phyloP scores from a whole-genome alignment of 1,140 invertebrate genomes.

The Scaptomyza hsui region DNA sequence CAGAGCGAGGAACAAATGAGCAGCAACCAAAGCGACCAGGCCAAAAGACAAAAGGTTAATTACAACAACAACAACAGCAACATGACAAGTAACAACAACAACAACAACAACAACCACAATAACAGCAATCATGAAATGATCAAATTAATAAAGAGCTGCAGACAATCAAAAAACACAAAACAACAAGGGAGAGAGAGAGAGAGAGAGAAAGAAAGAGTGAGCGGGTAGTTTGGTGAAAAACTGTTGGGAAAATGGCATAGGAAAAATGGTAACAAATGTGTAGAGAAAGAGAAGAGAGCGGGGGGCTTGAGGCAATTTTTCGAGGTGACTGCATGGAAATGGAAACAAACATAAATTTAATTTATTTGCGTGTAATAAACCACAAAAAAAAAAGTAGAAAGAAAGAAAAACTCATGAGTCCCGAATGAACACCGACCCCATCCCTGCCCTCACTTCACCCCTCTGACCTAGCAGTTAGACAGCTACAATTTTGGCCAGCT shows the following conservation, averaged over 20 bases:
- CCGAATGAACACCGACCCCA: slow-evolving; percentile 1
- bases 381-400: slow-evolving; percentile 49
- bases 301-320: background rate
- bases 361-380: slow-evolving; percentile 82
- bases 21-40: slow-evolving; percentile 33
- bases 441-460: slow-evolving; percentile 6
- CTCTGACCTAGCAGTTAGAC: slow-evolving; percentile 29
- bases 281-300: background rate
- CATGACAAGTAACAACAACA: slow-evolving; percentile 23
- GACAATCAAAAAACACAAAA: slow-evolving; percentile 57
- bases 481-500: slow-evolving; percentile 67
- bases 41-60: slow-evolving; percentile 78
- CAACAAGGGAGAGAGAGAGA: slow-evolving; percentile 33
- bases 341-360: slow-evolving; percentile 76
- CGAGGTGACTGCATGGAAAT: slow-evolving; percentile 40
- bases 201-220: background rate
- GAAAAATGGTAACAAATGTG: slow-evolving; percentile 64
- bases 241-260: slow-evolving; percentile 67
- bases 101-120: slow-evolving; percentile 34
- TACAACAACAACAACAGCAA: slow-evolving; percentile 60
- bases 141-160: slow-evolving; percentile 78
- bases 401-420: slow-evolving; percentile 39
- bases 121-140: slow-evolving; percentile 76
- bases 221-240: slow-evolving; percentile 20
- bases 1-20: slow-evolving; percentile 39